Evolutionary conservation across 1,140 invertebrate genomes (phyloP).

Genomic region (Drosophila insularis): DNA sequence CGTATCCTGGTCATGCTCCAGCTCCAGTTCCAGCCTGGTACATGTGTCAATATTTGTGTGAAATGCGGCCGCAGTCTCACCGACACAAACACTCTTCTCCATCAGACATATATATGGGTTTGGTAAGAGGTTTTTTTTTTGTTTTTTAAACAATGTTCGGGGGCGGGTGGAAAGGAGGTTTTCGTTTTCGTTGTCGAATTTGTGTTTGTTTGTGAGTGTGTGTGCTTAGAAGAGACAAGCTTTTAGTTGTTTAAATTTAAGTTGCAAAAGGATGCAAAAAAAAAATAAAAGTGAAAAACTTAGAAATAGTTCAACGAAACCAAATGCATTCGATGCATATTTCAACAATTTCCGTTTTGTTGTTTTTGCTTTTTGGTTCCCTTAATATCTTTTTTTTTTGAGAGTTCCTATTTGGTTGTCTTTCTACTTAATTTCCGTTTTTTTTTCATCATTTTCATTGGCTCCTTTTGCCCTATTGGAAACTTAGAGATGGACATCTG

Average conservation of each 20-base stretch:
- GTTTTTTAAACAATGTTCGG: constrained; percentile 1
- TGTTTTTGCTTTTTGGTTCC: constrained; percentile 28
- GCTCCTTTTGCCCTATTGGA: neutral
- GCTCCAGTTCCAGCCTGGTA: constrained; percentile 1
- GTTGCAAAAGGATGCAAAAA: constrained; percentile 15
- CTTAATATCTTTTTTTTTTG: constrained; percentile 23
- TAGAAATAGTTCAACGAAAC: neutral
- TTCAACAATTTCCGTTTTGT: constrained; percentile 52
- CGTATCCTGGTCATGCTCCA: neutral
- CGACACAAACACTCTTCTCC: constrained; percentile 69
- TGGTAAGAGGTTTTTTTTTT: constrained; percentile 37
- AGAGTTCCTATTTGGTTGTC: constrained; percentile 32
- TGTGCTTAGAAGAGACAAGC: constrained; percentile 20
- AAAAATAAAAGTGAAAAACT: neutral
- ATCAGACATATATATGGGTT: constrained; percentile 38
- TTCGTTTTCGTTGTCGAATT: constrained; percentile 42
- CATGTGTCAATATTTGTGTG: constrained; percentile 79
- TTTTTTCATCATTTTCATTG: constrained; percentile 35
- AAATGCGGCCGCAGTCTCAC: constrained; percentile 74
- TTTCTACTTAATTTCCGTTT: constrained; percentile 70
- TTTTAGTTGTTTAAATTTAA: constrained; percentile 78
- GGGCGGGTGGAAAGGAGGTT: constrained; percentile 9
- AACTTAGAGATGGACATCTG: constrained; percentile 60
- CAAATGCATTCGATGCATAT: constrained; percentile 42
- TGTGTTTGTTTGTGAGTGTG: constrained; percentile 31